Percentiles rank a stretch among this genome's conserved stretches.
phyloP scores from a whole-genome alignment of 2,113 vertebrate genomes.

The Phaethon lepturus region DNA sequence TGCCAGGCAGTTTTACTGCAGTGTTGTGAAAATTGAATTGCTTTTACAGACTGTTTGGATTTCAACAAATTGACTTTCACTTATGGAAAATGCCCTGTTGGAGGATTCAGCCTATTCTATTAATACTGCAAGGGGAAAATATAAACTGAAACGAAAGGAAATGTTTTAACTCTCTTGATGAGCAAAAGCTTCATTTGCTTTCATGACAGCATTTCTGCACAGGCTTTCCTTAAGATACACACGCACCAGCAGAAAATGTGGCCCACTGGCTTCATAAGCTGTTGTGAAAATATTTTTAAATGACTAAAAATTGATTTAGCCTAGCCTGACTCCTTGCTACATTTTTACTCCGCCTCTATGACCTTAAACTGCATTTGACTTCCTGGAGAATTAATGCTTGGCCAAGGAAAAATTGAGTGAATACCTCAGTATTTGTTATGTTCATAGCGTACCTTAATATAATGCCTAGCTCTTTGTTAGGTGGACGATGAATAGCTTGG shows the following conservation, averaged over 20 bases:
- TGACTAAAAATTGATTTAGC: neutral
- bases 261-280: neutral
- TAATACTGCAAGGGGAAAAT: neutral
- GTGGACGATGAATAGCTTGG: neutral
- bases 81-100: neutral
- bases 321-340: neutral
- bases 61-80: neutral
- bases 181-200: neutral
- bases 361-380: conserved; percentile 1
- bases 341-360: neutral
- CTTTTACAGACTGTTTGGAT: conserved; percentile 13
- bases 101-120: neutral
- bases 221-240: neutral
- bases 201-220: neutral
- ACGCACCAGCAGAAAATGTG: neutral
- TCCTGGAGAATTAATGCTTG: neutral
- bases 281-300: neutral
- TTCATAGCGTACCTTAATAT: neutral
- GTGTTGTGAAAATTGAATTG: conserved; percentile 3
- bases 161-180: neutral
- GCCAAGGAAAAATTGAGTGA: conserved; percentile 3
- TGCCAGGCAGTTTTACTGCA: neutral
- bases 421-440: neutral
- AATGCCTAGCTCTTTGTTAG: neutral
- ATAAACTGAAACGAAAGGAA: neutral